Evolutionary conservation across 2,888 invertebrate genomes (phyloP), one percentile per base, ranked within the genome.

Genomic region (Liodrosophila aerea): DNA sequence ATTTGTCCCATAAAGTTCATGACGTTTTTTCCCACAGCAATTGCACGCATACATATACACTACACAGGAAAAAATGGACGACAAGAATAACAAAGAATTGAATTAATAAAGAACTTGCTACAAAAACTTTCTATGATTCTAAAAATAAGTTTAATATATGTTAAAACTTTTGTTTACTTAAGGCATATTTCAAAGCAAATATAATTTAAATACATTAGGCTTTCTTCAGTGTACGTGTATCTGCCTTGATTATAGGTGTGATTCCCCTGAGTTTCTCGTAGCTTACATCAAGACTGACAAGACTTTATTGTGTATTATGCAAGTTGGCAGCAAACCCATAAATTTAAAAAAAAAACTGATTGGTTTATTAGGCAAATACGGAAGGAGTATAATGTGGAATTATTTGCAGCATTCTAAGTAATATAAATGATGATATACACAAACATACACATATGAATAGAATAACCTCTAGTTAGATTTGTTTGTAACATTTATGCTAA

Each of bases 231-330:
- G 11, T 15, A 1, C 29, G 11, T 44, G 12, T 30, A 13, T 12
- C 7, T 9, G 37, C 11, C n/a, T 33, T 7, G 50, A 27, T 47
- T 13, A 41, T 33, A 34, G 16, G 43, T 52, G 46, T 45, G 49
- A 44, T 37, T 58, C 36, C 34, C 15, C n/a, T 40, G 46, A 31
- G 34, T 12, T 27, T 39, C 13, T 9, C 12, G 29, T 37, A 39
- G 43, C 50, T 47, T 53, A 44, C 36, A 13, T 22, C 13, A 39
- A 22, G 22, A 22, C 29, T 27, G 30, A 47, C 33, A 34, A 15
- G 27, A 62, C 18, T 39, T 56, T 56, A 53, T 47, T 57, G 36
- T 44, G 47, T 11, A 36, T 37, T 39, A 13, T 22, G 5, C 27
- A 37, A 36, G 40, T 11, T 13, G 13, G n/a, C 15, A 11, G n/a